These are phyloP conservation scores for Machaerirhynchus nigripectus DNA, from an alignment of 2,113 vertebrate genomes.

Conservation along the genomic window DNA sequence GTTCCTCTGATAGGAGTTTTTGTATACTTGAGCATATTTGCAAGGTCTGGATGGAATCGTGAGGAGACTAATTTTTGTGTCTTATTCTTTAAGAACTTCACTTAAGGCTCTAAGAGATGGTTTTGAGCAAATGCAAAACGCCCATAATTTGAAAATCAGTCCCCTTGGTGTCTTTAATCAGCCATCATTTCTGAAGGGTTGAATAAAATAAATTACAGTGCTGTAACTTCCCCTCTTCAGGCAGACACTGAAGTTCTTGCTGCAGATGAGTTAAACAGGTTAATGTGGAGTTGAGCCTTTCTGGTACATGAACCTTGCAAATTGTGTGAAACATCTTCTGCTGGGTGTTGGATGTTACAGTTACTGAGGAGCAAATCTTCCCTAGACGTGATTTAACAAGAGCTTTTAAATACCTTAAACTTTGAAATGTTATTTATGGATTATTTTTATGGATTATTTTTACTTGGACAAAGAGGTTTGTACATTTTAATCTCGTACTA, in stretches of 20 bases:
- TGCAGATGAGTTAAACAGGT: neutral
- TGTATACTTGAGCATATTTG: neutral
- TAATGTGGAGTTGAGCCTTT: neutral
- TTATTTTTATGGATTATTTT: neutral
- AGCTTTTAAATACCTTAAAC: neutral
- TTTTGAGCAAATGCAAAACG: neutral
- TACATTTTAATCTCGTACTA: neutral
- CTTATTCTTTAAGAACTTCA: neutral
- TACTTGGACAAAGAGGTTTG: neutral
- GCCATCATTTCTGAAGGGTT: neutral
- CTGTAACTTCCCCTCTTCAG: neutral
- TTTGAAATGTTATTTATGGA: neutral
- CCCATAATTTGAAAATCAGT: neutral
- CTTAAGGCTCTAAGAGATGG: neutral
- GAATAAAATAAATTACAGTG: neutral
- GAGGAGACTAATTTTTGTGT: neutral
- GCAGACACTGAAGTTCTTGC: neutral
- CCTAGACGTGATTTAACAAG: neutral
- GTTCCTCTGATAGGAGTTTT: neutral
- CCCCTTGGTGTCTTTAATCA: neutral
- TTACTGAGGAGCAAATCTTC: neutral
- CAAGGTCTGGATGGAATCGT: neutral
- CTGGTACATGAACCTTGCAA: neutral
- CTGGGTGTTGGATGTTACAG: neutral
- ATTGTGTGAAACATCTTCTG: neutral